Base-by-base conservation (phyloP, 2,797 vertebrate species). In the Tragelaphus oryx region DNA sequence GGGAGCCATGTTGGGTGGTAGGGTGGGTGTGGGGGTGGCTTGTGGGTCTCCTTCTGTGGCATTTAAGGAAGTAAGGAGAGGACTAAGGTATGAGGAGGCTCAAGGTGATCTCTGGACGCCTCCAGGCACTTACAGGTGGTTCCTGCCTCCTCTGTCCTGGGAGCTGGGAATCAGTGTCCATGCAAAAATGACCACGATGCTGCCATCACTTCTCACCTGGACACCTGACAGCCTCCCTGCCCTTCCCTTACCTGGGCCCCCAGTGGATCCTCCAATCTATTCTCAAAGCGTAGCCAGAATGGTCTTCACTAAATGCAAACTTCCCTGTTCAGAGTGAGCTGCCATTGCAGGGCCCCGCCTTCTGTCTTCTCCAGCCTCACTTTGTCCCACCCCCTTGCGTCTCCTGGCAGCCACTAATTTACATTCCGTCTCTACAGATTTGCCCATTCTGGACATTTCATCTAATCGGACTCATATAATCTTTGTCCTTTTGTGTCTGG, bases 111-210 rank as follows among this genome's bases (percentile, higher is more conserved):
- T 80, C 62, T 80, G 28, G 30, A 22, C 0, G 3, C 33, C 12
- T 28, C 60, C 1, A 74, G 92, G 4, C 13, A 8, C 46, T 26
- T 8, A 7, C 5, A 14, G 5, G 1, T 10, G n/a, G 10, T 4
- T 6, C 28, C 46, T 80, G 10, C 52, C 85, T 46, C 18, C 1
- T 79, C 28, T 37, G 20, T 71, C 6, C n/a, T 11, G 26, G 54
- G 76, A 50, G 0, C 59, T 50, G 28, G 57, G 80, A 59, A 52
- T 22, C 20, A 6, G 30, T 44, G 11, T 78, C 52, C 2, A 30
- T 0, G 0, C n/a, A 33, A 74, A 59, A 26, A 8, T 16, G 37
- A 6, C 8, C 10, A 5, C 13, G 41, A 16, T 22, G 33, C 3
- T 1, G 1, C 86, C 20, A 0, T 9, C 50, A 0, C 8, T 28